Evolutionary conservation across 37 sponge, comb jelly and placozoan genomes (phyloP), one percentile per base, ranked within the genome.

Genomic region (Sycon ciliatum): DNA sequence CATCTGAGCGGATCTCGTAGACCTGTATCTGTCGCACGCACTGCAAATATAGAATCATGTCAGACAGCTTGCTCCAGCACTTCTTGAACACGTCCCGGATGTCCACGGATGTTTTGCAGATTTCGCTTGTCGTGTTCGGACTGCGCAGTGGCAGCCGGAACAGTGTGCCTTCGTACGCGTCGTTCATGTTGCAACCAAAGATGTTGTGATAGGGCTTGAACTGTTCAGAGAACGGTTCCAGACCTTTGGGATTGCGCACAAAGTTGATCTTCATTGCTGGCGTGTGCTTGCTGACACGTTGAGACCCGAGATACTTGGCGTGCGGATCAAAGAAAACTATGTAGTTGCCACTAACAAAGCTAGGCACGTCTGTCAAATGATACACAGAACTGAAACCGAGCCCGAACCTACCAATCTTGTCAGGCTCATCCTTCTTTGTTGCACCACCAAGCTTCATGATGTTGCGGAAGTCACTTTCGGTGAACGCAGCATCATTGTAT

Each of bases 281-380:
- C 2, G 76, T 42, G 24, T 58, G 57, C 0, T 42, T 57, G 0
- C 67, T 22, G 2, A 82, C 75, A 56, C 80, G 64, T 18, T 57
- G 74, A 2, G 75, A 73, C 23, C 80, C 79, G 31, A 89, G 78
- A 63, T 89, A 83, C 24, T 18, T 73, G 24, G 76, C 57, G 65
- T 89, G 90, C 54, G 90, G 90, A 76, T 89, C 90, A 82, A 89
- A 85, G 20, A 89, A 72, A 16, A 62, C 82, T 38, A 89, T 36
- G 53, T 54, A 73, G 7, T 76, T 38, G 16, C 85, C 18, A 57
- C 83, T 85, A 27, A 89, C 76, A 56, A 89, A 85, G 34, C 85
- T 89, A 56, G 90, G 90, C 0, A 89, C 74, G 56, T 89, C 90
- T 26, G 85, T 89, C 38, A 89, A 29, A 22, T 74, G 82, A 38